phyloP scores from a whole-genome alignment of 2,797 vertebrate genomes.

The Petrocephalus schoutedeni region DNA sequence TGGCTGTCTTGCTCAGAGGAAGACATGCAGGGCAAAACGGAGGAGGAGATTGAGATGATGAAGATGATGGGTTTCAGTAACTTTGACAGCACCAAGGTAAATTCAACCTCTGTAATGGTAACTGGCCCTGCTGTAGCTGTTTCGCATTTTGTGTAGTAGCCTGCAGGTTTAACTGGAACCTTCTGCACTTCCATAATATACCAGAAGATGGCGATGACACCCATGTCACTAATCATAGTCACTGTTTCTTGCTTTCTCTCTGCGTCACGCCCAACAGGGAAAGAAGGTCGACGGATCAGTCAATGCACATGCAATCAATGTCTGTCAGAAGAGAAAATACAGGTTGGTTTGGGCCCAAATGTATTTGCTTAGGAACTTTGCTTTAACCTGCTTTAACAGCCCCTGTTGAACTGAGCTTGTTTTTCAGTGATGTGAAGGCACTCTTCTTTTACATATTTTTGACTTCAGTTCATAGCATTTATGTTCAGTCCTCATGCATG shows the following conservation, averaged over 20 bases:
- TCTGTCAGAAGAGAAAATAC: slow-evolving; percentile 93
- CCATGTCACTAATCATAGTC: neutral
- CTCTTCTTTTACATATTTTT: neutral
- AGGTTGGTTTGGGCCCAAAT: slow-evolving; percentile 60
- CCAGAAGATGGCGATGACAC: slow-evolving; percentile 51
- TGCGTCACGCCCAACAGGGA: slow-evolving; percentile 64
- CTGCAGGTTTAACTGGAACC: neutral
- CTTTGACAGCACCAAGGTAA: slow-evolving; percentile 85
- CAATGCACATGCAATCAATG: slow-evolving; percentile 84
- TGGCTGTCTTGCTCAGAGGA: slow-evolving; percentile 64
- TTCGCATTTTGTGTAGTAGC: neutral
- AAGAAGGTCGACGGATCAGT: slow-evolving; percentile 80
- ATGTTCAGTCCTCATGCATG: neutral
- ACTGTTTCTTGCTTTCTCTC: neutral
- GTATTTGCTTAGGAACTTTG: neutral
- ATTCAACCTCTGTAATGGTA: slow-evolving; percentile 25
- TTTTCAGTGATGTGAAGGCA: neutral
- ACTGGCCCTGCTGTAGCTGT: neutral
- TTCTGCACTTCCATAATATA: neutral
- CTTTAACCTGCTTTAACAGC: neutral
- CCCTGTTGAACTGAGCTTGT: neutral
- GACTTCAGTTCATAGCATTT: neutral
- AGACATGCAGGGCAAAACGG: slow-evolving; percentile 89
- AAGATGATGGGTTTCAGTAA: slow-evolving; percentile 86
- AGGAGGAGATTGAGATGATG: slow-evolving; percentile 99